Evolutionary conservation across 2,888 invertebrate genomes (phyloP).

Genomic region (Hermaeophaga mercurialis): DNA sequence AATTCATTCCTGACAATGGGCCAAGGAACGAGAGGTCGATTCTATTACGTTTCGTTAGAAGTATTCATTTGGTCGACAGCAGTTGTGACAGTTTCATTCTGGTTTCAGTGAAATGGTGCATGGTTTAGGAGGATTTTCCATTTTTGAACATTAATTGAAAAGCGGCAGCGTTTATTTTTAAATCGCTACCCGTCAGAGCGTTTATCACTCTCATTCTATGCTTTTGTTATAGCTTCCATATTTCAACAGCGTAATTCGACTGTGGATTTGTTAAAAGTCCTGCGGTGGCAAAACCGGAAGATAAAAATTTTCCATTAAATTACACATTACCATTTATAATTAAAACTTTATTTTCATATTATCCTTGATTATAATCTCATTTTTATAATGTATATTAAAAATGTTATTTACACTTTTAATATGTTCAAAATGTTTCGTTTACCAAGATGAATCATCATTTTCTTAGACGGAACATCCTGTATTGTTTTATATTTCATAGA

Average conservation of each 20-base stretch:
- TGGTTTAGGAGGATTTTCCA: constrained; percentile 55
- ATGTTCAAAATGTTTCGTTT: no score
- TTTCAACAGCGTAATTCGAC: constrained; percentile 26
- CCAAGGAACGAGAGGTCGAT: constrained; percentile 32
- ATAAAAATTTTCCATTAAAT: constrained; percentile 3
- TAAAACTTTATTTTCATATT: no score
- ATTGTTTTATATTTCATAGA: no score
- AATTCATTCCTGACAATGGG: constrained; percentile 49
- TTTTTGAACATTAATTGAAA: constrained; percentile 56
- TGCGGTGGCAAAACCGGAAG: background rate
- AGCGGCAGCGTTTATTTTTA: constrained; percentile 47
- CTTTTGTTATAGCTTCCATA: constrained; percentile 35
- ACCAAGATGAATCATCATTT: no score
- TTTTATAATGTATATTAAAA: no score
- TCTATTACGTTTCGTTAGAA: constrained; percentile 14
- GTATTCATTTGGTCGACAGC: constrained; percentile 38
- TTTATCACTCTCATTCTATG: constrained; percentile 36
- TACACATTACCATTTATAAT: background rate
- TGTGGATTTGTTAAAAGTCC: constrained; percentile 13
- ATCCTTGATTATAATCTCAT: no score
- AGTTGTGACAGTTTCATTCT: constrained; percentile 52
- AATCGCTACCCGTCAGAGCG: constrained; percentile 33
- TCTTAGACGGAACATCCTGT: no score
- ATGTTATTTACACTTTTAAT: no score
- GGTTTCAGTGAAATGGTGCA: constrained; percentile 54